Percentiles rank a stretch among this genome's conserved stretches.
These are phyloP conservation scores for Onychomys torridus DNA, from an alignment of 2,797 vertebrate genomes.

Conservation along the genomic window DNA sequence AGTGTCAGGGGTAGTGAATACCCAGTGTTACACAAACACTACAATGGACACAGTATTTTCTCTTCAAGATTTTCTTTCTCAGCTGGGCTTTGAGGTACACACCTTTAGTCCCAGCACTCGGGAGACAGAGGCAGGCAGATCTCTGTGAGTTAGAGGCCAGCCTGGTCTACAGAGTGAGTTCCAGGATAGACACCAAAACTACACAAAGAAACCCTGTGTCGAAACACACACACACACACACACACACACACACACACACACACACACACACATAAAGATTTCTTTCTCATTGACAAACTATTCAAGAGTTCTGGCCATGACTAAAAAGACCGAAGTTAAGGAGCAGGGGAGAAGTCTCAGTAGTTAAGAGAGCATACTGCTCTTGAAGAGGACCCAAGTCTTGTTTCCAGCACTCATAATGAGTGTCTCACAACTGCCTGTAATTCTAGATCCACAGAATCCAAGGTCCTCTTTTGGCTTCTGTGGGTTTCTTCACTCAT, in stretches of 20 bases:
- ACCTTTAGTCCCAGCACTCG: not conserved
- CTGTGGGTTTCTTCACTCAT: not conserved
- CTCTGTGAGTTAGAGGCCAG: not conserved
- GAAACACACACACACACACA: not conserved
- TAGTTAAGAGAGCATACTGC: not conserved
- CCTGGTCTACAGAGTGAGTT: not conserved
- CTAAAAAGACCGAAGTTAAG: not conserved
- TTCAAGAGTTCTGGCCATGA: not conserved
- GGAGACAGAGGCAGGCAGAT: not conserved
- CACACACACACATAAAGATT: too few species aligned
- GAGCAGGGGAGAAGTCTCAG: not conserved
- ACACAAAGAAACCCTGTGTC: not conserved
- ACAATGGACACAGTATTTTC: not conserved
- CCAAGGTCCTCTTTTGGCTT: not conserved
- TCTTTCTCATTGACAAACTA: not conserved
- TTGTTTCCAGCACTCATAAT: not conserved
- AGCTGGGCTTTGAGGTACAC: fast-evolving
- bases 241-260: not conserved
- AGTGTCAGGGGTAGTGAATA: not conserved
- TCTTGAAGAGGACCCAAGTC: not conserved
- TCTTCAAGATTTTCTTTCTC: not conserved
- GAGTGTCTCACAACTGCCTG: not conserved
- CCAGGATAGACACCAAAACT: not conserved
- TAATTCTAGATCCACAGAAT: not conserved
- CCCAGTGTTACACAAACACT: not conserved